These are phyloP conservation scores for Lycophotia porphyrea DNA, from an alignment of 2,888 invertebrate species.

Conservation along the genomic window DNA sequence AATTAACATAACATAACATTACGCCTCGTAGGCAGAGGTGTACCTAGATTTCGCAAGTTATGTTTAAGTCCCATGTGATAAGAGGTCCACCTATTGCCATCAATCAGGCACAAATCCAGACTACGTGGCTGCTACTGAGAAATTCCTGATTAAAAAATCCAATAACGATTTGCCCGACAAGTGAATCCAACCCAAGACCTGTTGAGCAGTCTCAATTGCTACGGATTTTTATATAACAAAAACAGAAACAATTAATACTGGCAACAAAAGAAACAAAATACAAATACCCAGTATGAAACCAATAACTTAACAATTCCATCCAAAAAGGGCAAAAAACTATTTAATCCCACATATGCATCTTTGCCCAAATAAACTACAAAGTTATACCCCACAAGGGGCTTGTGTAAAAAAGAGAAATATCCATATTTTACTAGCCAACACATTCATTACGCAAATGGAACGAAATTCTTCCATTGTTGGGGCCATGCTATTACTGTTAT, in stretches of 20 bases:
- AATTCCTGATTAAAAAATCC: too few relatives aligned
- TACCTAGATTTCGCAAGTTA: too few relatives aligned
- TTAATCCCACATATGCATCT: conserved; percentile 36
- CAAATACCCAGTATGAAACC: background rate
- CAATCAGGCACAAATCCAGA: too few relatives aligned
- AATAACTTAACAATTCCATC: conserved; percentile 10
- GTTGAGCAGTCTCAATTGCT: background rate
- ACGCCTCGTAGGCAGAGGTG: too few relatives aligned
- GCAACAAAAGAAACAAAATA: background rate
- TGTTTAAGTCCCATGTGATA: too few relatives aligned
- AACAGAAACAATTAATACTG: background rate
- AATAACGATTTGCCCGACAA: too few relatives aligned
- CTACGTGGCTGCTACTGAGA: too few relatives aligned
- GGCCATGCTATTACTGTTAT: conserved; percentile 44
- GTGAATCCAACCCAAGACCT: too few relatives aligned
- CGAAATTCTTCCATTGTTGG: conserved; percentile 16
- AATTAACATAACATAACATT: background rate
- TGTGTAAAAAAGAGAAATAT: conserved; percentile 35
- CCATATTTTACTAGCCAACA: conserved; percentile 34
- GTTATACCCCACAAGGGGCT: conserved; percentile 18
- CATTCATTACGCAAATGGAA: conserved; percentile 52
- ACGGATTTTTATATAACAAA: background rate
- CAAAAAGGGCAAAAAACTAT: conserved; percentile 20
- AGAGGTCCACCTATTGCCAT: too few relatives aligned
- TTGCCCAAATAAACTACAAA: conserved; percentile 25